Evolutionary conservation across 1,140 invertebrate species (phyloP), one percentile per base, ranked within the genome.

Genomic region (Chelonus insularis): DNA sequence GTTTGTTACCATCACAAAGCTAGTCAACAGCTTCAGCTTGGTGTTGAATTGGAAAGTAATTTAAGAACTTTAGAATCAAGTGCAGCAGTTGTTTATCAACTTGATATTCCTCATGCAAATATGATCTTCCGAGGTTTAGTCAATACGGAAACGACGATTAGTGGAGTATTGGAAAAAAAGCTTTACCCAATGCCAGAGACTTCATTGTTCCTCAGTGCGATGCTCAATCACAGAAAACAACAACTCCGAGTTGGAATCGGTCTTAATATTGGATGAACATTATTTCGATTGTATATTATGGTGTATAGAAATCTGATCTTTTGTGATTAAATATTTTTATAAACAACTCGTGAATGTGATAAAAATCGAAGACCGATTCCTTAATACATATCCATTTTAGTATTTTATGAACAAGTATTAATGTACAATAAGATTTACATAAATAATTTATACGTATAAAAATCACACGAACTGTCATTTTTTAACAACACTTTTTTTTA

Each of bases 101-200:
- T 90, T 36, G 88, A 93, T 68, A 70, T 93, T 29, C 88, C 90
- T 1, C 86, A 87, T 71, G 86, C 88, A n/a, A 86, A 90, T 71
- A 74, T 89, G 6, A 78, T 84, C 1, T 90, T 93, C 70, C 85
- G 84, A 77, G 89, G 88, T 63, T 81, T 87, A 65, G 70, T 91
- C 12, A 91, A 93, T 71, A 87, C 87, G 4, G 89, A 91, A 68
- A 89, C 86, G 80, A 89, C 84, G 56, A 81, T 93, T 14, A 86
- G 86, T 14, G 89, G 84, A 2, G 85, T 89, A 1, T 77, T 93
- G 58, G 91, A 94, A 71, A 90, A 93, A 78, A 86, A 87, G 78
- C 67, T 91, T 12, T 76, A 86, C 41, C 86, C 87, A 8, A 79
- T 93, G 55, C 88, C 90, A 9, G 70, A 70, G 6, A 89, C 92